Conservation (phyloP, 2,797 vertebrate species). For the Scyliorhinus canicula region DNA sequence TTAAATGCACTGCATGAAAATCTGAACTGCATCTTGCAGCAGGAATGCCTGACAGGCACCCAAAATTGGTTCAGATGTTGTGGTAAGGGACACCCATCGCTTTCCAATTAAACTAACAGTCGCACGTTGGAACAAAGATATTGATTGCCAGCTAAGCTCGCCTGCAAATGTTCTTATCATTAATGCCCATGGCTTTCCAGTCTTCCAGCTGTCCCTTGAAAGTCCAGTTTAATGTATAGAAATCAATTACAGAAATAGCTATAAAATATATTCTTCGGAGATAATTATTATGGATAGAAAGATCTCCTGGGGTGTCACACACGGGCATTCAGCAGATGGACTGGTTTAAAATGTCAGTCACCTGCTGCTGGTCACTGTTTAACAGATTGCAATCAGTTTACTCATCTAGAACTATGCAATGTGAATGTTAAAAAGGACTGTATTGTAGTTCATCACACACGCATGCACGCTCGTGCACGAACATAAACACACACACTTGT, state of each 20-base stretch:
- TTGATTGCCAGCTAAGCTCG: background rate
- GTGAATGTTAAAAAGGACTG: background rate
- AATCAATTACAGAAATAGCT: conserved; percentile 16
- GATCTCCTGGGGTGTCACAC: background rate
- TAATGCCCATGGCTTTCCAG: background rate
- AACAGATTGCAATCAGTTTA: conserved; percentile 25
- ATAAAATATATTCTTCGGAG: background rate
- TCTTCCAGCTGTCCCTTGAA: background rate
- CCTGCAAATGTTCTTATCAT: background rate
- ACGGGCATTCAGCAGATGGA: conserved; percentile 19
- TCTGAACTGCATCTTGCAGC: background rate
- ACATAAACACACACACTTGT: background rate
- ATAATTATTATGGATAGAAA: background rate
- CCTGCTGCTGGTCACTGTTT: conserved; percentile 23
- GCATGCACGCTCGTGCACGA: background rate
- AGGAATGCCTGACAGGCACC: background rate
- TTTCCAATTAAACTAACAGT: conserved; percentile 3
- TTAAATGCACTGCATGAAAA: background rate
- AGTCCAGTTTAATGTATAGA: background rate
- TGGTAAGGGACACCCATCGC: background rate
- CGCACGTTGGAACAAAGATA: background rate
- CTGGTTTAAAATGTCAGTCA: conserved; percentile 27
- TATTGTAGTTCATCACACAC: background rate
- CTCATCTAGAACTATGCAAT: background rate
- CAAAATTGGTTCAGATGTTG: background rate